Evolutionary conservation across 2,888 invertebrate species (phyloP), one percentile per base, ranked within the genome.

Genomic region (Pammene fasciana): DNA sequence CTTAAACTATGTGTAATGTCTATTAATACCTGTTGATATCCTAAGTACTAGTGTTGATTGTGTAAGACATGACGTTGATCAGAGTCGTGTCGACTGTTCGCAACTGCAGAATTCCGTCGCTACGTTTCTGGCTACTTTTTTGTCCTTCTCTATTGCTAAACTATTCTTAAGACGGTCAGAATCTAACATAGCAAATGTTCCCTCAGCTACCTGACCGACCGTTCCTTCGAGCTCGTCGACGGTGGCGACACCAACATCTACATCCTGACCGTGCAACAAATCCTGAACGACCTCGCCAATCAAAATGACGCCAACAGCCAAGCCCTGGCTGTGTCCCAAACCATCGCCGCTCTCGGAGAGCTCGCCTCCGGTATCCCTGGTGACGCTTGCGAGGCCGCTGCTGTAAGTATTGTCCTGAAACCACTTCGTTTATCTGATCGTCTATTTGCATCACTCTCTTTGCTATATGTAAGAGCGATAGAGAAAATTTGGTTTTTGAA

Each of bases 371-470:
- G 90, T 0, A 55, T 75, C 38, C 79, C 88, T 18, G 90, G 91
- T 41, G 85, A 89, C 68, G 71, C 86, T 45, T 91, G 91, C 67
- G 77, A 75, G 26, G 74, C 85, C 60, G 81, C 90, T 67, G 76
- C 74, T 57, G 90, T 91, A 72, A 85, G 88, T 54, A 8, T 34
- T 46, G 7, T 13, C 45, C n/a, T n/a, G n/a, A n/a, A n/a, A n/a
- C 26, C 11, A 9, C 13, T 26, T 50, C n/a, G n/a, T n/a, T n/a
- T n/a, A n/a, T n/a, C n/a, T n/a, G n/a, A n/a, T 26, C 26, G 26
- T 3, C 26, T n/a, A n/a, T n/a, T n/a, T n/a, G n/a, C 26, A 26
- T 26, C 2, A 26, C 26, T 26, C 26, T 26, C 26, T 26, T 26
- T 26, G 2, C 2, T 3, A 26, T 26, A 26, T 26, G 26, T 26